Conservation (phyloP, 2,888 invertebrate species). For the Nyleta sp. region DNA sequence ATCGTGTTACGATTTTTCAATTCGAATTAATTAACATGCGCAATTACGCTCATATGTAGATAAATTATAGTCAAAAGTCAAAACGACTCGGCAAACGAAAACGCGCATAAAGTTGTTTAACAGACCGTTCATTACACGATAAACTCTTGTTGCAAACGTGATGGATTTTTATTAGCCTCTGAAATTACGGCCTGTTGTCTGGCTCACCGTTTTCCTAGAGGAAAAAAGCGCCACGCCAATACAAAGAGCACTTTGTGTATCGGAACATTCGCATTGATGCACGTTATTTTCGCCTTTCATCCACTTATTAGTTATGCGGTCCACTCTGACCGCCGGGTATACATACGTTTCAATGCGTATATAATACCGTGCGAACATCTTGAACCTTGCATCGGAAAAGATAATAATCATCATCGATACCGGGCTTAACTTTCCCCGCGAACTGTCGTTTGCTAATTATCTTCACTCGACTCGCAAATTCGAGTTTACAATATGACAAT, state of each 20-base stretch:
- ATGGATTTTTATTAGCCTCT: conserved; percentile 24
- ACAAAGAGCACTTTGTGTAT: conserved; percentile 39
- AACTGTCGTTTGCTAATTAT: conserved; percentile 59
- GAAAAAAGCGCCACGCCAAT: conserved; percentile 6
- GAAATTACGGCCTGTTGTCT: conserved; percentile 41
- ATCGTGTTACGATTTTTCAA: conserved; percentile 32
- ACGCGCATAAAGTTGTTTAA: conserved; percentile 19
- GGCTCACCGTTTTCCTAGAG: conserved; percentile 5
- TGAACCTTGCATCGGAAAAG: conserved; percentile 61
- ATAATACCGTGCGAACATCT: conserved; percentile 67
- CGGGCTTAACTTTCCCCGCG: conserved; percentile 49
- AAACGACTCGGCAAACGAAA: conserved; percentile 6
- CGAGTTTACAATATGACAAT: conserved; percentile 34
- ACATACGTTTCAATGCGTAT: conserved; percentile 50
- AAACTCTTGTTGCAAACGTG: conserved; percentile 28
- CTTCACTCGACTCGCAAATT: conserved; percentile 16
- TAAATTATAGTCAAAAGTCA: conserved; percentile 22
- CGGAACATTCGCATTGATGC: conserved; percentile 40
- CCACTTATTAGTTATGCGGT: conserved; percentile 52
- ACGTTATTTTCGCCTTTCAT: conserved; percentile 56
- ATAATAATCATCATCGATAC: conserved; percentile 57
- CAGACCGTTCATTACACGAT: conserved; percentile 25
- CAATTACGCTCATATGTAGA: conserved; percentile 18
- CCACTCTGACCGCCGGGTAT: conserved; percentile 57
- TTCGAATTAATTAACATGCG: conserved; percentile 14